A percentile compares a stretch with the other conserved stretches of the same genome.
phyloP scores from a whole-genome alignment of 92 coral and sea anemone genomes.

The Zoanthus sociatus region DNA sequence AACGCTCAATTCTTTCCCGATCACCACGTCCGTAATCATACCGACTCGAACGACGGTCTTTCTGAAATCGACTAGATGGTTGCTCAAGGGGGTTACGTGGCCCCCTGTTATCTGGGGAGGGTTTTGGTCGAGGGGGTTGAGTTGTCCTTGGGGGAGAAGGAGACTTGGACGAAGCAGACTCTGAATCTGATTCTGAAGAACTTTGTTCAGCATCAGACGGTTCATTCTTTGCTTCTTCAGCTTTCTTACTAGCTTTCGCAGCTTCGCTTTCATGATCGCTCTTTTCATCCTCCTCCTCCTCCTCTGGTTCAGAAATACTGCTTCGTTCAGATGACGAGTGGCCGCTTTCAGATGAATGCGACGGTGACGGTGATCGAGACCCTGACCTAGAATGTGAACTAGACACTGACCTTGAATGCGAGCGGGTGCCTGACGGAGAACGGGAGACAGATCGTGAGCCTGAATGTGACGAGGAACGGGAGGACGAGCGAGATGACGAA shows the following conservation, averaged over 20 bases:
- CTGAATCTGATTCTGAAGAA: conserved; percentile 66
- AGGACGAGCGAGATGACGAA: conserved; percentile 74
- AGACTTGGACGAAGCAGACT: conserved; percentile 49
- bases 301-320: conserved; percentile 9
- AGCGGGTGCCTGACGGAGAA: conserved; percentile 80
- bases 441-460: conserved; percentile 87
- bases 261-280: conserved; percentile 36
- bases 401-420: conserved; percentile 63
- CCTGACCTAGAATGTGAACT: conserved; percentile 43
- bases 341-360: conserved; percentile 83
- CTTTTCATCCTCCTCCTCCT: conserved; percentile 27
- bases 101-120: conserved; percentile 44
- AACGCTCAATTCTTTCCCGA: conserved; percentile 69
- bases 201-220: conserved; percentile 53
- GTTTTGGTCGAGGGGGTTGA: conserved; percentile 43
- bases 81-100: conserved; percentile 69
- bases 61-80: conserved; percentile 45
- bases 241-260: conserved; percentile 47
- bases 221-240: conserved; percentile 17
- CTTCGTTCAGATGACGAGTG: conserved; percentile 57
- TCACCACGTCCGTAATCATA: conserved; percentile 69
- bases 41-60: conserved; percentile 61
- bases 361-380: conserved; percentile 55
- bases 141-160: conserved; percentile 48
- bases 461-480: conserved; percentile 91